Evolutionary conservation across 2,797 vertebrate genomes (phyloP).

Genomic region (Synaphobranchus kaupii): DNA sequence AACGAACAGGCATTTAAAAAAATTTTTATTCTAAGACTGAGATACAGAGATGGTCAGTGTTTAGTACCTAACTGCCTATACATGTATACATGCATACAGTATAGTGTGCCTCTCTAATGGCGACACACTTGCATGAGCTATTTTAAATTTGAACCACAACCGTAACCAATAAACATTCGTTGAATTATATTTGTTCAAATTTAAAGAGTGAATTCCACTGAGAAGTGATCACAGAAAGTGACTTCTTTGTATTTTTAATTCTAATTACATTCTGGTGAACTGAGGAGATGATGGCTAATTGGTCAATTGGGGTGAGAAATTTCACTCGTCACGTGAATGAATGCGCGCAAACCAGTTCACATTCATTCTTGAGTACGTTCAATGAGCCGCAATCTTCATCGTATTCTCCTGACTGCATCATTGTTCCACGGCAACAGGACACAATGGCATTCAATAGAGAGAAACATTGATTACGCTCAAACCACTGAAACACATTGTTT

Average conservation of each 20-base stretch:
- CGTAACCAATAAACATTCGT: not conserved
- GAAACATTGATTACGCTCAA: not conserved
- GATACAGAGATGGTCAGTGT: not conserved
- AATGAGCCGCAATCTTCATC: not conserved
- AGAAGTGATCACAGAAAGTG: not conserved
- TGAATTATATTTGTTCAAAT: not conserved
- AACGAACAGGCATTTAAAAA: not conserved
- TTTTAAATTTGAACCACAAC: not conserved
- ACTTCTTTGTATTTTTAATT: not conserved
- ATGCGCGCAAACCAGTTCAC: not conserved
- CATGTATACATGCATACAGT: not conserved
- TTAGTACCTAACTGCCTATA: not conserved
- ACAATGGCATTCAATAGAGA: not conserved
- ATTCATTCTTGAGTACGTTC: not conserved
- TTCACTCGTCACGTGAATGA: not conserved
- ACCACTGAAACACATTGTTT: conserved; percentile 17
- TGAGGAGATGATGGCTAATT: not conserved
- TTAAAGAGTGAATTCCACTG: not conserved
- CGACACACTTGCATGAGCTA: not conserved
- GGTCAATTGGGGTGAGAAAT: not conserved
- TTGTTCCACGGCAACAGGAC: not conserved
- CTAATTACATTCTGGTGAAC: not conserved
- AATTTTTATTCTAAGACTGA: not conserved
- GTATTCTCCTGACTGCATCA: not conserved
- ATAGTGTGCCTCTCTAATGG: not conserved